Percentiles rank a stretch among this genome's conserved stretches.
Conservation (phyloP, 2,797 vertebrate species). For the Notolabrus celidotus region DNA sequence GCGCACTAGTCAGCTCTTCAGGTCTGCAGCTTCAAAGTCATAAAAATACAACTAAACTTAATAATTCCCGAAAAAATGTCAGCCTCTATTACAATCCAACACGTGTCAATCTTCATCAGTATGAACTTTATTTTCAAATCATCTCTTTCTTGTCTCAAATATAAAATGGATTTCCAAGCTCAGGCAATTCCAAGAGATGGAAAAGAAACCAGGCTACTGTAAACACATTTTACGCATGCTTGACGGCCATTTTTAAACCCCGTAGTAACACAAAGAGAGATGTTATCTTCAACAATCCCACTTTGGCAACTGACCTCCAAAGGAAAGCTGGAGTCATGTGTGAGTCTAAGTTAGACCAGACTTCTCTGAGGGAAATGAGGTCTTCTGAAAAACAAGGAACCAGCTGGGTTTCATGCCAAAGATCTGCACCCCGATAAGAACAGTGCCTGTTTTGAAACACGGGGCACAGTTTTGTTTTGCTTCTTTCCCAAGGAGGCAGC, state of each 20-base stretch:
- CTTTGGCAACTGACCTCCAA: conserved; percentile 14
- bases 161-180: background rate
- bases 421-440: conserved; percentile 40
- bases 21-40: too few relatives aligned
- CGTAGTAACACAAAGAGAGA: conserved; percentile 4
- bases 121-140: too few relatives aligned
- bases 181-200: background rate
- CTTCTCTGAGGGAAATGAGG: conserved; percentile 27
- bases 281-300: conserved; percentile 10
- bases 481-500: background rate
- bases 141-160: too few relatives aligned
- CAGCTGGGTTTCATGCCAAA: conserved; percentile 31
- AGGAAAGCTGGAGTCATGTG: conserved; percentile 3
- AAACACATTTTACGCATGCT: background rate
- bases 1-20: too few relatives aligned
- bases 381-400: conserved; percentile 48
- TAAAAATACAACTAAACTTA: too few relatives aligned
- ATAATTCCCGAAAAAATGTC: too few relatives aligned
- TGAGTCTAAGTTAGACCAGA: conserved; percentile 21
- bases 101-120: too few relatives aligned
- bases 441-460: conserved; percentile 44
- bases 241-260: background rate
- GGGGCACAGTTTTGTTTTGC: too few relatives aligned
- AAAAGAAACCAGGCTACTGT: background rate
- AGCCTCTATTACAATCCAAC: too few relatives aligned